These are phyloP conservation scores for Germaria angustata DNA, from an alignment of 2,888 invertebrate genomes.

Conservation along the genomic window DNA sequence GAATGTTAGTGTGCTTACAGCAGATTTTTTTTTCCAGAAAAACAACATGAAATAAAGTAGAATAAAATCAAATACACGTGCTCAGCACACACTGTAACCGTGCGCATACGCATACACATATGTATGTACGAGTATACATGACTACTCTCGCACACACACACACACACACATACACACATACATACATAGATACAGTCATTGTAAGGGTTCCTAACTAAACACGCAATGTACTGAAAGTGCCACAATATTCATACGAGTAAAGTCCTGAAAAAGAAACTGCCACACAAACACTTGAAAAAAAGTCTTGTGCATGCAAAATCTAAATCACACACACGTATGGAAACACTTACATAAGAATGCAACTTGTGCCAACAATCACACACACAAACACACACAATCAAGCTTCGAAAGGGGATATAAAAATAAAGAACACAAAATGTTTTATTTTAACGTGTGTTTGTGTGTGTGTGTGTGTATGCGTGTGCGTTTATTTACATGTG, in stretches of 20 bases:
- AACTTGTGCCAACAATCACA: not conserved
- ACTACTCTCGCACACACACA: not conserved
- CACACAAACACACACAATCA: not conserved
- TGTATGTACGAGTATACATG: not conserved
- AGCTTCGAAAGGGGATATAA: conserved; percentile 30
- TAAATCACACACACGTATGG: not conserved
- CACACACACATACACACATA: not conserved
- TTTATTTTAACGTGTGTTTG: not conserved
- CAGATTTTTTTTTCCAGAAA: not conserved
- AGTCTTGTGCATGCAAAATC: not conserved
- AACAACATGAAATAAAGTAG: not conserved
- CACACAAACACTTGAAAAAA: not conserved
- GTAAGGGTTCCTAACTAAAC: not conserved
- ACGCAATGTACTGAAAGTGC: conserved; percentile 24
- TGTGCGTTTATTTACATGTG: not conserved
- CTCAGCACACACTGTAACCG: conserved; percentile 15
- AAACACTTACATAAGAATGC: not conserved
- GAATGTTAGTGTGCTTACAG: not conserved
- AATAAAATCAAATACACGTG: conserved; percentile 52
- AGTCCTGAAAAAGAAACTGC: not conserved
- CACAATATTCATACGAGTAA: not conserved
- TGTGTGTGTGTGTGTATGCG: not conserved
- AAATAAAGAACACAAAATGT: conserved; percentile 13
- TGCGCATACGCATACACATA: conserved; percentile 49
- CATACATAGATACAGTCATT: not conserved